Base-by-base conservation (phyloP, 2,888 invertebrate species). In the Caenorhabditis uteleia region DNA sequence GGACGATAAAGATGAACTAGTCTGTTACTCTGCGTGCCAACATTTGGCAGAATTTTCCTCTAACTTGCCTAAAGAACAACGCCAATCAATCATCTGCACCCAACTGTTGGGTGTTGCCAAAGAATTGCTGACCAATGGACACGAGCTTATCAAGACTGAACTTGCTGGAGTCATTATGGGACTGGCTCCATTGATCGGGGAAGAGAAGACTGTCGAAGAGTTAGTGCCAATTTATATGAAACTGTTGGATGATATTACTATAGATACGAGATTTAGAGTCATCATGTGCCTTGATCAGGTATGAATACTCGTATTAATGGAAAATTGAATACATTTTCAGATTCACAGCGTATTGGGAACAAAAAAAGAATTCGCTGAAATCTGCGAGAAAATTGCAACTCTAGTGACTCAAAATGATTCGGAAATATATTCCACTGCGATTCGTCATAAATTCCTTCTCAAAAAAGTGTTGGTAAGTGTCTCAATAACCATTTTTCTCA, bases 81-180 rank as follows among this genome's bases (percentile, higher is more conserved):
- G 93, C 80, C 95, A 97, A 83, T 89, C 89, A 78, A 91, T 95
- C 48, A 97, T 98, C 68, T 93, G 98, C 92, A 91, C 89, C 42
- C 91, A 92, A 85, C 92, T 98, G 84, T 87, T 99, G 82, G 95
- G 97, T 0, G 95, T 93, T 84, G 92, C 98, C 64, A 95, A 97
- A 84, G 97, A 98, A 82, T 87, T 99, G 51, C 97, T 98, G 0
- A 90, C 91, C 23, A 98, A 99, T 86, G 91, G 93, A 44, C 98
- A 98, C 36, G 45, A 70, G 80, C 97, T 98, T 85, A 98, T 99
- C 1, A 98, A 98, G 86, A 94, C 95, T 0, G 97, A 98, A 0
- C 87, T 99, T 36, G 98, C 98, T 1, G 93, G 95, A 6, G 97
- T 98, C 70, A 95, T 98, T 77, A 98, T 99, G 98, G 98, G 98